These are phyloP conservation scores for Drosophila azteca DNA, from an alignment of 1,140 invertebrate genomes.

Conservation along the genomic window DNA sequence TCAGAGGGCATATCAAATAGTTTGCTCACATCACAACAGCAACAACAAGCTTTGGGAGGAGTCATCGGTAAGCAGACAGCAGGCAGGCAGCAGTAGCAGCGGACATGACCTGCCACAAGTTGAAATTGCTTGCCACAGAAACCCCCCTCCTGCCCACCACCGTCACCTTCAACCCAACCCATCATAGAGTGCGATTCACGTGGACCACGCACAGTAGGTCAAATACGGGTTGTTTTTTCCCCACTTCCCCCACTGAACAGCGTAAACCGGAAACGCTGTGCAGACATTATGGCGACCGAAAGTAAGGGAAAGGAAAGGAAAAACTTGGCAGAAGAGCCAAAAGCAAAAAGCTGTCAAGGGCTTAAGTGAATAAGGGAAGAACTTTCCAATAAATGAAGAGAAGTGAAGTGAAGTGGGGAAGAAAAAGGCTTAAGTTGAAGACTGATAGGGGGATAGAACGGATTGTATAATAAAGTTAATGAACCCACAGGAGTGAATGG, in stretches of 20 bases:
- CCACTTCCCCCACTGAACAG: slow-evolving; percentile 25
- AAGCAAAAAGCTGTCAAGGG: slow-evolving; percentile 20
- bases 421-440: slow-evolving; percentile 1
- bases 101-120: slow-evolving; percentile 65
- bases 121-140: slow-evolving; percentile 52
- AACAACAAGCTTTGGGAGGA: slow-evolving; percentile 37
- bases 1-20: slow-evolving; percentile 33
- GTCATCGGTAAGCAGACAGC: neutral
- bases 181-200: slow-evolving; percentile 17
- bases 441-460: neutral
- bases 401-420: slow-evolving; percentile 38
- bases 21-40: slow-evolving; percentile 16
- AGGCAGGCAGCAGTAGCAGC: slow-evolving; percentile 8
- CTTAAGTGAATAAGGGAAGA: slow-evolving; percentile 49
- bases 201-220: slow-evolving; percentile 60
- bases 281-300: slow-evolving; percentile 59
- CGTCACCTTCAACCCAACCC: neutral
- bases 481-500: slow-evolving; percentile 44
- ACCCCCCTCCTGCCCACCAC: neutral
- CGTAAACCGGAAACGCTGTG: slow-evolving; percentile 51
- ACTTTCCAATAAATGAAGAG: slow-evolving; percentile 53
- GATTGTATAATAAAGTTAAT: slow-evolving; percentile 45
- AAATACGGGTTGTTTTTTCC: slow-evolving; percentile 43
- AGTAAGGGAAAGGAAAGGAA: slow-evolving; percentile 25
- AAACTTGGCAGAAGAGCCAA: slow-evolving; percentile 13